phyloP scores from a whole-genome alignment of 1,140 invertebrate species.

The Brachystomella parvula region DNA sequence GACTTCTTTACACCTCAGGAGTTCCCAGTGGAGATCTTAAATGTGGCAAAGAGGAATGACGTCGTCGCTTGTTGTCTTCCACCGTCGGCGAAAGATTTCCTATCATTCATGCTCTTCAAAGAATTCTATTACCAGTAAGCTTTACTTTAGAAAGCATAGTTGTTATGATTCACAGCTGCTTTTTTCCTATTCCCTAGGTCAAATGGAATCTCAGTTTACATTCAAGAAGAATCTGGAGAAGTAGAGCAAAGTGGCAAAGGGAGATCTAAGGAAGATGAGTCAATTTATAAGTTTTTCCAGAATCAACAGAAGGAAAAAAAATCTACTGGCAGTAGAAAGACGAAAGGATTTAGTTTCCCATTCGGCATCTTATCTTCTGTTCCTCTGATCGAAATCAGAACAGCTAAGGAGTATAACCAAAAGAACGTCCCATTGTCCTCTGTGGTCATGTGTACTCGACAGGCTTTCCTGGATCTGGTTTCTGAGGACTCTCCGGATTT shows the following conservation, averaged over 20 bases:
- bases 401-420: not conserved
- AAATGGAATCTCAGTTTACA: conserved; percentile 34
- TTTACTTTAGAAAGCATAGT: not conserved
- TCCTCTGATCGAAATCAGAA: conserved; percentile 20
- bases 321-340: not conserved
- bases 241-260: not conserved
- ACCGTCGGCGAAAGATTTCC: conserved; percentile 34
- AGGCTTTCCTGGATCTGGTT: conserved; percentile 24
- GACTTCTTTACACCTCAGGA: conserved; percentile 65
- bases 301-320: not conserved
- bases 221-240: conserved; percentile 23
- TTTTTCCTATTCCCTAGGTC: conserved; percentile 13
- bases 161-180: not conserved
- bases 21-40: conserved; percentile 52
- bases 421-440: conserved; percentile 1
- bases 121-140: conserved; percentile 33
- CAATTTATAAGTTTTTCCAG: not conserved
- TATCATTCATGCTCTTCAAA: conserved; percentile 37
- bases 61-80: conserved; percentile 35
- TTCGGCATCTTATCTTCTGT: conserved; percentile 31
- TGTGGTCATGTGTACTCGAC: conserved; percentile 25
- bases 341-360: conserved; percentile 22
- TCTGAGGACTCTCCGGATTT: conserved; percentile 3
- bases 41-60: conserved; percentile 30
- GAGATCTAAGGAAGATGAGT: not conserved